Evolutionary conservation across 2,888 invertebrate genomes (phyloP), one percentile per base, ranked within the genome.

Genomic region (Corythucha ciliata): DNA sequence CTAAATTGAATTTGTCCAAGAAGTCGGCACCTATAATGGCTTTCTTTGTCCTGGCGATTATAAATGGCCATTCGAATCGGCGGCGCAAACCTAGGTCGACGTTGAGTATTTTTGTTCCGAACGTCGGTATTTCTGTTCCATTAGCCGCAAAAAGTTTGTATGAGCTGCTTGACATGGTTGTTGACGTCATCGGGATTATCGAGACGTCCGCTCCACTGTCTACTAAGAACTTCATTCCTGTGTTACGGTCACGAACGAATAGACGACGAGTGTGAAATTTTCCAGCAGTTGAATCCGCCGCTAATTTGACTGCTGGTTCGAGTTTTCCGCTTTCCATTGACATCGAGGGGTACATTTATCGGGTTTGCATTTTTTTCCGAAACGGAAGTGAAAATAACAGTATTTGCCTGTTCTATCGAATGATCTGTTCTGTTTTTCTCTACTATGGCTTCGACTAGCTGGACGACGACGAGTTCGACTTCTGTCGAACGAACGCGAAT

Each of bases 91-190:
- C 57, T 20, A 60, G 34, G 26, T 59, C 22, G 14, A 60, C 33
- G 2, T 18, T 34, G 24, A 56, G 44, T 7, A 40, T 32, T 22
- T 18, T 37, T 22, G 45, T 21, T 8, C 59, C 61, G 18, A 41
- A 59, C 0, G 61, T 59, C 2, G 52, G 27, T 18, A 60, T 60
- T 6, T 26, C 39, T 3, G 57, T 49, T 7, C 58, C 46, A 33
- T 62, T 63, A 7, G 61, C 60, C 1, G 61, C 60, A 44, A 53
- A 59, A 1, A 62, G 53, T 20, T 58, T 49, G 40, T 37, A 46
- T 16, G 20, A 21, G 16, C 33, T 42, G 36, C 16, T 33, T 14
- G 46, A 16, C 29, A 16, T 10, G 22, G 47, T n/a, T 32, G 20
- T 41, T 36, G n/a, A n/a, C n/a, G n/a, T 16, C 14, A n/a, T 18